A percentile compares a stretch with the other conserved stretches of the same genome.
phyloP scores from a whole-genome alignment of 37 sponge, comb jelly and placozoan species.

The Spongilla lacustris region DNA sequence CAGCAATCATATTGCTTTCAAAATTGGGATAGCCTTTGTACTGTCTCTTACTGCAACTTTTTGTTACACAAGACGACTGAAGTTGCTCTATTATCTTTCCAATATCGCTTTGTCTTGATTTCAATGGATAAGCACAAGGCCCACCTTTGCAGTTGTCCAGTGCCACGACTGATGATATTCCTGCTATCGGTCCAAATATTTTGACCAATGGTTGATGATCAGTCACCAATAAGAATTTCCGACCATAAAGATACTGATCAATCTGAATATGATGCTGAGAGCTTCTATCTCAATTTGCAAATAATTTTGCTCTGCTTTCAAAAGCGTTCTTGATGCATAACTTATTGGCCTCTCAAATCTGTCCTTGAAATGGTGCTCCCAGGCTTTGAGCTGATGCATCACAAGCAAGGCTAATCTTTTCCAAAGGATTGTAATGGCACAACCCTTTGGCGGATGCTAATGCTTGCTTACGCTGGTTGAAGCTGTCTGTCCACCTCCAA shows the following conservation, averaged over 20 bases:
- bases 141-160: conserved; percentile 53
- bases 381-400: conserved; percentile 40
- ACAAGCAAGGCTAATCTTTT: conserved; percentile 6
- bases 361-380: conserved; percentile 20
- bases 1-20: too few species aligned
- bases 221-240: conserved; percentile 39
- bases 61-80: too few species aligned
- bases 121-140: conserved; percentile 26
- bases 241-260: conserved; percentile 54
- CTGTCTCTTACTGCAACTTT: too few species aligned
- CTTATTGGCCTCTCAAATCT: conserved; percentile 41
- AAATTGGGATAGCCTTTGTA: too few species aligned
- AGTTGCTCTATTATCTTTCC: too few species aligned
- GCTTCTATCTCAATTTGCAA: conserved; percentile 55
- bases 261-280: conserved; percentile 28
- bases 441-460: conserved; percentile 2
- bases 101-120: too few species aligned
- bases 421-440: conserved; percentile 12
- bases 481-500: conserved; percentile 27
- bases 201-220: conserved; percentile 31
- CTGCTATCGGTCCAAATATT: background rate
- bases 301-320: conserved; percentile 32
- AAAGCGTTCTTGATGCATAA: conserved; percentile 45
- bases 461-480: conserved; percentile 5
- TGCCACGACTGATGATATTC: conserved; percentile 34